Evolutionary conservation across 2,888 invertebrate genomes (phyloP), one percentile per base, ranked within the genome.

Genomic region (Rhodophaea formosa): DNA sequence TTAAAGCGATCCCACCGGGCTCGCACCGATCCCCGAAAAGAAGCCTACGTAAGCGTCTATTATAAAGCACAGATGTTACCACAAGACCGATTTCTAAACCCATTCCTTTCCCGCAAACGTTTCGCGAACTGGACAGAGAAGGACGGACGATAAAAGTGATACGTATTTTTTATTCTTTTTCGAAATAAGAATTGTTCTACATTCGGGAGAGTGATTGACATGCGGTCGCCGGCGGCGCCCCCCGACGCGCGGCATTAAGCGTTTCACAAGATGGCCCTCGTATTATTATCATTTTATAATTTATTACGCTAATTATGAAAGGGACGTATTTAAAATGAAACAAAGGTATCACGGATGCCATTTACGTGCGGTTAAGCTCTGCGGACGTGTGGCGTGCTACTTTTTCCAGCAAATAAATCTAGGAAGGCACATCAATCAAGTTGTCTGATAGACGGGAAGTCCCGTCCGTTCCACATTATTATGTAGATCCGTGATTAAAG

Each of bases 221-320:
- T 74, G 82, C 88, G 89, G 90, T 87, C 88, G 87, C 88, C 80
- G 79, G 80, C 80, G 79, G 81, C 82, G 80, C 82, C 86, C 86
- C 88, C 86, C 75, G 84, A 84, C 85, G 86, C 80, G 83, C 79
- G 76, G 82, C 76, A 81, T 84, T 83, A 85, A 84, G 77, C 86
- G 80, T 75, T 84, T 83, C 85, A 86, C 88, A 88, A 88, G 90
- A 88, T 86, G 84, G 84, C 85, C 85, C 88, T 82, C 77, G 82
- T 75, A 82, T 84, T 85, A 87, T 88, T 90, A 91, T 90, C 91
- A 87, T 91, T 91, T 91, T 85, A 84, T 88, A 88, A 91, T 91
- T 89, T 91, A 90, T 91, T 88, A 89, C 88, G 86, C 89, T 90
- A 90, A 91, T 91, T 90, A 90, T 86, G 80, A 84, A 84, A 82